phyloP scores from a whole-genome alignment of 2,113 vertebrate genomes.

The Cryptomyrus ogoouensis region DNA sequence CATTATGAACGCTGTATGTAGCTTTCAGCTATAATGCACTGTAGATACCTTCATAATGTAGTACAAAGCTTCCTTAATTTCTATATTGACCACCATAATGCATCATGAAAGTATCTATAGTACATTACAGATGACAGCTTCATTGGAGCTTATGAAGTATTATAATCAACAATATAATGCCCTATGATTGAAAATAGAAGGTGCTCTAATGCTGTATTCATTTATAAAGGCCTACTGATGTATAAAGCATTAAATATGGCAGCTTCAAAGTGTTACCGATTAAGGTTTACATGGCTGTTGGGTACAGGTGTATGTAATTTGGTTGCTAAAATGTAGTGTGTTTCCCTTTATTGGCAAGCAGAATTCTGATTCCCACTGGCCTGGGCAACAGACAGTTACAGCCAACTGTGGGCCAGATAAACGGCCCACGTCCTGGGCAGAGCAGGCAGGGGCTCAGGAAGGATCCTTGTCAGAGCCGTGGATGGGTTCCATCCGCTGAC shows the following conservation, averaged over 20 bases:
- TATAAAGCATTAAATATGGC: background rate
- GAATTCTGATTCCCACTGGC: slow-evolving; percentile 13
- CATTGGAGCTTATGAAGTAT: background rate
- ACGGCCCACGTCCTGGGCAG: slow-evolving; percentile 28
- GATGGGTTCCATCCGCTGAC: slow-evolving; percentile 38
- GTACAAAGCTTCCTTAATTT: background rate
- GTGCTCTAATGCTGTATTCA: background rate
- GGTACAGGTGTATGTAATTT: background rate
- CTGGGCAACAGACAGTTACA: background rate
- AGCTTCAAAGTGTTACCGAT: background rate
- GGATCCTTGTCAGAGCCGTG: slow-evolving; percentile 36
- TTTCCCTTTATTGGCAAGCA: background rate
- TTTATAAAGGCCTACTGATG: background rate
- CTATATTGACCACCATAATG: background rate
- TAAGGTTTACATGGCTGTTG: background rate
- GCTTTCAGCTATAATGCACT: background rate
- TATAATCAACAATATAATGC: background rate
- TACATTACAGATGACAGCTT: background rate
- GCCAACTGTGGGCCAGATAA: slow-evolving; percentile 37
- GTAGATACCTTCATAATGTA: background rate
- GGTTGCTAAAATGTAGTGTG: background rate
- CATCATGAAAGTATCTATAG: background rate
- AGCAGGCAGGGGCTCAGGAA: slow-evolving; percentile 31
- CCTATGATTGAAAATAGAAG: background rate
- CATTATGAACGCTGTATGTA: background rate